Percentiles rank a stretch among this genome's conserved stretches.
phyloP scores from a whole-genome alignment of 2,888 invertebrate genomes.

The Laspeyria flexula region DNA sequence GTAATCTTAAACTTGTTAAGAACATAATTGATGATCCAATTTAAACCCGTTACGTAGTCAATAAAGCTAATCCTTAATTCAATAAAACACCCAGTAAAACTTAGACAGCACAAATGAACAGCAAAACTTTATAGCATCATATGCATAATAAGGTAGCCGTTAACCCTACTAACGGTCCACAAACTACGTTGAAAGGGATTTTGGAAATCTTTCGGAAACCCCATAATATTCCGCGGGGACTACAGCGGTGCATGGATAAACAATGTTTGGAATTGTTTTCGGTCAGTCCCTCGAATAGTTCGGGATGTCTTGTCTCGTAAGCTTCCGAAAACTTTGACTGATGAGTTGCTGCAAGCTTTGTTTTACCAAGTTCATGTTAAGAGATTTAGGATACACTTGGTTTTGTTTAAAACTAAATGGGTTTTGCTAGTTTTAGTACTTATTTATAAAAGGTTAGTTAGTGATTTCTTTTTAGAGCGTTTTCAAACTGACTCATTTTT shows the following conservation, averaged over 20 bases:
- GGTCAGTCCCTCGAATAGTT: conserved; percentile 35
- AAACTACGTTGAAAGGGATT: conserved; percentile 42
- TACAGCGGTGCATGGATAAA: conserved; percentile 40
- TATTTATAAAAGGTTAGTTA: no score
- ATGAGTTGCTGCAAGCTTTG: conserved; percentile 26
- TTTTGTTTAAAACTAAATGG: not conserved
- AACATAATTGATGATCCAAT: conserved; percentile 14
- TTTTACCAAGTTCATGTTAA: not conserved
- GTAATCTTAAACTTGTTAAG: conserved; percentile 9
- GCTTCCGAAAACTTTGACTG: conserved; percentile 29
- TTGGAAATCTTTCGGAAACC: conserved; percentile 41
- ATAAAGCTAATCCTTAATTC: conserved; percentile 28
- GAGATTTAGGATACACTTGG: not conserved
- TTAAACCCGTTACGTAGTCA: conserved; percentile 6
- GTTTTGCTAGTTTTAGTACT: not conserved
- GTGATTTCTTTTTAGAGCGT: no score
- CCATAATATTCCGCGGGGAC: conserved; percentile 42
- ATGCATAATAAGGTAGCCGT: conserved; percentile 38
- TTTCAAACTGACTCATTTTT: no score
- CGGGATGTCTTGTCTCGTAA: conserved; percentile 17
- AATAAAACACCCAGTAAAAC: conserved; percentile 32
- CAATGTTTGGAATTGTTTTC: conserved; percentile 45
- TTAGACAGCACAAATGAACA: conserved; percentile 39
- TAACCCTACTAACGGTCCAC: conserved; percentile 33
- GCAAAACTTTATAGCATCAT: conserved; percentile 36